phyloP scores from a whole-genome alignment of 2,888 invertebrate genomes.

The Ennomos erosarius region DNA sequence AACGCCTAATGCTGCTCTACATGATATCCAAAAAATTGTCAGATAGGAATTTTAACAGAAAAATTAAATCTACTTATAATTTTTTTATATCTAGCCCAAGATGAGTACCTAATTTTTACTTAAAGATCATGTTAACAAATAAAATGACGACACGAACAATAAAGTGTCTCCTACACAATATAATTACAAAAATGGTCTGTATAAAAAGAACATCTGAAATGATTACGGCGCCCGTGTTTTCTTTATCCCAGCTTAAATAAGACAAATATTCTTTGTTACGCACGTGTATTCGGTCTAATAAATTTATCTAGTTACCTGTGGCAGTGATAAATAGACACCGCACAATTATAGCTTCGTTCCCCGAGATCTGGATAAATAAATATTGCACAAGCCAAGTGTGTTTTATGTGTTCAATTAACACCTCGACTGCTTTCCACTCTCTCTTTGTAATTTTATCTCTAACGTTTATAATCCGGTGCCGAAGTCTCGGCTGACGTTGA shows the following conservation, averaged over 20 bases:
- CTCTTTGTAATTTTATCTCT: conserved; percentile 40
- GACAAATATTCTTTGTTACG: conserved; percentile 51
- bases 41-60: conserved; percentile 47
- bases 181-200: conserved; percentile 25
- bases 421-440: conserved; percentile 38
- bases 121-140: conserved; percentile 48
- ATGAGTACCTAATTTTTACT: conserved; percentile 40
- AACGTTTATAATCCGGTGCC: conserved; percentile 27
- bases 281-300: conserved; percentile 54
- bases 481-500: conserved; percentile 32
- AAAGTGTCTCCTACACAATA: conserved; percentile 27
- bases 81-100: conserved; percentile 50
- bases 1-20: conserved; percentile 21
- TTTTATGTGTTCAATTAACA: conserved; percentile 57
- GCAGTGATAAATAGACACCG: conserved; percentile 60
- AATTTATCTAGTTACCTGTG: conserved; percentile 61
- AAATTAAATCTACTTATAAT: too few relatives aligned
- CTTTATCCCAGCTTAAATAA: conserved; percentile 50
- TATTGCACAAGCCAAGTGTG: conserved; percentile 50
- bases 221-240: conserved; percentile 44
- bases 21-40: not conserved
- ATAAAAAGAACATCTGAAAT: conserved; percentile 38
- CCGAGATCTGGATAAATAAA: conserved; percentile 48
- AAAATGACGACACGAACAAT: conserved; percentile 34
- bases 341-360: conserved; percentile 51